Evolutionary conservation across 2,888 invertebrate genomes (phyloP), one percentile per base, ranked within the genome.

Genomic region (Andrena marginata): DNA sequence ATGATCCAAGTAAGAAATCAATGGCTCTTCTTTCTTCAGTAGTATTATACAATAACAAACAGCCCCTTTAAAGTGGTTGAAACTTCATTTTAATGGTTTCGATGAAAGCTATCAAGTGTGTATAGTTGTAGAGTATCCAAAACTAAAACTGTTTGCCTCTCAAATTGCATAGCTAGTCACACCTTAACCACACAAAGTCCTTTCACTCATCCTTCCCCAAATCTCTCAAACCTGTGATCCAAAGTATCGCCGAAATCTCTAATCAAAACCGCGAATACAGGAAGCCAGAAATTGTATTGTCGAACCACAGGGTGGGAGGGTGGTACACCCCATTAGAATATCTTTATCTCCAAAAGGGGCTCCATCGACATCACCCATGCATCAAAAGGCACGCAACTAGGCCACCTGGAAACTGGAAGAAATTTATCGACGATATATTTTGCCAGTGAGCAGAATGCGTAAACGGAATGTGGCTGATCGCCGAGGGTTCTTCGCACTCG

Each of bases 391-490:
- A 65, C 56, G 59, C 59, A n/a, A 70, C 62, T 69, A 31, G 65
- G 42, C 42, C 33, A 51, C 60, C 68, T 76, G 72, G 69, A 82
- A 80, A 59, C 56, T 49, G 75, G 67, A 69, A 76, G 68, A 73
- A 75, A 80, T 83, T 73, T 81, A 81, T 74, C 73, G 67, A 29
- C 82, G 71, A 76, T 69, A 76, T 82, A 76, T 81, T 68, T 54
- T 67, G n/a, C n/a, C 33, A 23, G 26, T 2, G 33, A 13, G 26
- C 23, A 60, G 13, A 20, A 71, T 72, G 77, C 73, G 77, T 77
- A 68, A 62, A 70, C 77, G 23, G 33, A 59, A 42, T 26, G 56
- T 67, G 71, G 74, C 62, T 70, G 82, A 82, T 83, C 82, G 71
- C 49, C 26, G 54, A 23, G 49, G 72, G 62, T 35, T 76, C 82